Percentiles rank a stretch among this genome's conserved stretches.
phyloP scores from a whole-genome alignment of 92 coral and sea anemone genomes.

The Epizoanthus ramosus region DNA sequence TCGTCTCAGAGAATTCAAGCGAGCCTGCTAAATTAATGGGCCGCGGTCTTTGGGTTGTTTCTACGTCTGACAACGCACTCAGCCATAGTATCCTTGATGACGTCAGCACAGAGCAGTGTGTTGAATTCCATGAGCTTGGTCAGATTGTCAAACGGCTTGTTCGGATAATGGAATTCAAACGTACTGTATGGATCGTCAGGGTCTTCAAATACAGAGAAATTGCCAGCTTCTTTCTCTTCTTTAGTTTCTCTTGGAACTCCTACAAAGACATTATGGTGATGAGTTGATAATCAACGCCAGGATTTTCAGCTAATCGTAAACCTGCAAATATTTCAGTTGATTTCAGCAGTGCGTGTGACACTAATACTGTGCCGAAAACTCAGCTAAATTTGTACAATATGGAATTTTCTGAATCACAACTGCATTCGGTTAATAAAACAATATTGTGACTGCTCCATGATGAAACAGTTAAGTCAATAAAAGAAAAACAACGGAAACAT shows the following conservation, averaged over 20 bases:
- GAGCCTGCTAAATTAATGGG: not conserved
- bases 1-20: too few relatives aligned
- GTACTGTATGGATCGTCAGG: not conserved
- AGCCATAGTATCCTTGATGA: not conserved
- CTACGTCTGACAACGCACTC: constrained; percentile 5
- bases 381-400: too few relatives aligned
- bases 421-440: too few relatives aligned
- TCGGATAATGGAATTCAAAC: not conserved
- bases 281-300: too few relatives aligned
- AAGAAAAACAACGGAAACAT: too few relatives aligned
- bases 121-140: not conserved
- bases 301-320: too few relatives aligned
- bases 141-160: not conserved
- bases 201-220: not conserved
- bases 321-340: too few relatives aligned
- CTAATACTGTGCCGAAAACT: too few relatives aligned
- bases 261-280: not conserved
- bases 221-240: not conserved
- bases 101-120: not conserved
- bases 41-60: not conserved
- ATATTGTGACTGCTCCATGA: too few relatives aligned
- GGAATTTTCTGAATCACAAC: too few relatives aligned
- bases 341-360: too few relatives aligned
- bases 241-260: not conserved
- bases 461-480: too few relatives aligned